These are phyloP conservation scores for Phodopus roborovskii DNA, from an alignment of 2,113 vertebrate genomes.

Conservation along the genomic window DNA sequence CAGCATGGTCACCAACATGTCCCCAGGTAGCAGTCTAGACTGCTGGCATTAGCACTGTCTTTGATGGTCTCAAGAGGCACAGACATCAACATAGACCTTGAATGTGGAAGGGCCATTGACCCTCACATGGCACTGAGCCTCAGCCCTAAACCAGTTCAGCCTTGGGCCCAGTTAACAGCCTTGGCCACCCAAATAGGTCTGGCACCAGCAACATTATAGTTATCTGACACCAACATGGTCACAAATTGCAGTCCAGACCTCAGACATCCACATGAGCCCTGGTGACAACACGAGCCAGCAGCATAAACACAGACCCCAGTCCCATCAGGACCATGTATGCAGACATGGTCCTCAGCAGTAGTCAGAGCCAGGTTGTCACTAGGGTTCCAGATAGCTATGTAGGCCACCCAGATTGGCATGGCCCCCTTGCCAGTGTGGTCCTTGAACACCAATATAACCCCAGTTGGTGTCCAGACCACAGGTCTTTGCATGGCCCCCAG, in stretches of 20 bases:
- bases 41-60: background rate
- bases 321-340: background rate
- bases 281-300: background rate
- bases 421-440: background rate
- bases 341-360: background rate
- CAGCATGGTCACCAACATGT: background rate
- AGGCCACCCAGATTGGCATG: background rate
- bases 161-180: background rate
- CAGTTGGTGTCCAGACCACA: background rate
- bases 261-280: background rate
- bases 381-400: background rate
- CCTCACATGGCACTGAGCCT: background rate
- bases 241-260: background rate
- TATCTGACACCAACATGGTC: background rate
- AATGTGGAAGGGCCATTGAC: background rate
- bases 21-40: background rate
- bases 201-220: background rate
- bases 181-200: background rate
- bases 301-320: background rate
- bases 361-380: background rate
- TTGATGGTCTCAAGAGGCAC: background rate
- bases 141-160: background rate
- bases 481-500: background rate
- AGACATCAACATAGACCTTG: background rate
- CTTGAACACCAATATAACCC: background rate